Conservation (phyloP, 2,113 vertebrate genomes). For the Chaenogobius annularis region DNA sequence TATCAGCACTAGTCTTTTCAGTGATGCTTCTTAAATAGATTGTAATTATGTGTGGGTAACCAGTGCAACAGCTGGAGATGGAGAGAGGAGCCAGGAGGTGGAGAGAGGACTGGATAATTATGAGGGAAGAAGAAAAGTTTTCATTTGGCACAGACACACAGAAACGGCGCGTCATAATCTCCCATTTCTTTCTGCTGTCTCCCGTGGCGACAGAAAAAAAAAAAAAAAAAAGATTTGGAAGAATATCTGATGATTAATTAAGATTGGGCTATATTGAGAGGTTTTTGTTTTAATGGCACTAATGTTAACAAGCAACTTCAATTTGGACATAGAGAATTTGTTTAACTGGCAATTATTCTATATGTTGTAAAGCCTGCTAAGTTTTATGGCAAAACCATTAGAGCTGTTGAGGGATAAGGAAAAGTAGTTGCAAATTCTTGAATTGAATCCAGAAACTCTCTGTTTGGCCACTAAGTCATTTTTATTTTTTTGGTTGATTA, state of each 20-base stretch:
- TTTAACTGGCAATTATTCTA: background rate
- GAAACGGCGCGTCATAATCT: constrained; percentile 22
- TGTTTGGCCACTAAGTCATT: too few species aligned
- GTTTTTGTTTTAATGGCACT: background rate
- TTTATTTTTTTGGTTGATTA: too few species aligned
- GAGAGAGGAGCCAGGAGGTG: background rate
- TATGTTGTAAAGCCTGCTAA: background rate
- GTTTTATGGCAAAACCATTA: background rate
- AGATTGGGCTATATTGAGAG: background rate
- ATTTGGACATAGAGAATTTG: background rate
- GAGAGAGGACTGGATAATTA: constrained; percentile 21
- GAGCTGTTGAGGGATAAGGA: background rate
- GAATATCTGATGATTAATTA: constrained; percentile 9
- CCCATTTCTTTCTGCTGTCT: constrained; percentile 13
- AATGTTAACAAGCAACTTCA: background rate
- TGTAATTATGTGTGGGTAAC: constrained; percentile 65
- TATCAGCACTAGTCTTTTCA: constrained; percentile 60
- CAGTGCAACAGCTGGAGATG: constrained; percentile 28
- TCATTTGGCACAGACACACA: constrained; percentile 16
- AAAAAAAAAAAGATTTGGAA: constrained; percentile 19
- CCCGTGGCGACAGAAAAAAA: background rate
- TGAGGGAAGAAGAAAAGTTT: constrained; percentile 4
- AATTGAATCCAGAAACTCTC: background rate
- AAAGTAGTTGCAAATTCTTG: background rate
- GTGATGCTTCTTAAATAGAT: constrained; percentile 64